Evolutionary conservation across 2,797 vertebrate genomes (phyloP).

Genomic region (Acestrorhynchus altus): DNA sequence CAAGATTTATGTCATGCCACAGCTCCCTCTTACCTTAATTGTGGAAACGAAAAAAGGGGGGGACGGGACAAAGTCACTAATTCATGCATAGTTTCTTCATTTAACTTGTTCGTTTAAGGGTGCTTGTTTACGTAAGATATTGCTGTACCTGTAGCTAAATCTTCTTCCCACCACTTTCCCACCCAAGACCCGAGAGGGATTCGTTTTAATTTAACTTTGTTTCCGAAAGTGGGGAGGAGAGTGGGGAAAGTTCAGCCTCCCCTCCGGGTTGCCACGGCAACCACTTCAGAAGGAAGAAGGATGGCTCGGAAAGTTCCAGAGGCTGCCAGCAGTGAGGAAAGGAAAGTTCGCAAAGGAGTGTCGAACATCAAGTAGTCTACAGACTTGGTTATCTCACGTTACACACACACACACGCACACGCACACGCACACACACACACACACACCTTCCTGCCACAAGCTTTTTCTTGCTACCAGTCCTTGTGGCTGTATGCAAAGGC

Average conservation of each 20-base stretch:
- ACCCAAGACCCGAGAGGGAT: constrained; percentile 32
- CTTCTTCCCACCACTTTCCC: constrained; percentile 14
- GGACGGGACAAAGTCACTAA: neutral
- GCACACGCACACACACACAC: too few species aligned
- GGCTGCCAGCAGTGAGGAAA: constrained; percentile 15
- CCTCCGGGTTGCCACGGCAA: constrained; percentile 41
- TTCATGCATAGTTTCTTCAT: constrained; percentile 20
- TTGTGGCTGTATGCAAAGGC: neutral
- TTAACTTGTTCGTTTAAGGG: constrained; percentile 32
- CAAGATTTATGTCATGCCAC: constrained; percentile 17
- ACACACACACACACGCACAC: neutral
- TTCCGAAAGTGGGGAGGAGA: constrained; percentile 31
- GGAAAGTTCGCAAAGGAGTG: constrained; percentile 18
- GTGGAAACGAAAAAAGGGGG: neutral
- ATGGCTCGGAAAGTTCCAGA: constrained; percentile 29
- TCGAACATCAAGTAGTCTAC: neutral
- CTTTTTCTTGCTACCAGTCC: neutral
- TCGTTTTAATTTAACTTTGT: constrained; percentile 47
- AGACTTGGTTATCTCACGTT: neutral
- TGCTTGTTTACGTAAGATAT: constrained; percentile 45
- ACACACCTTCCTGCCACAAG: neutral
- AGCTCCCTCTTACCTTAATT: constrained; percentile 26
- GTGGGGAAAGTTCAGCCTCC: constrained; percentile 37
- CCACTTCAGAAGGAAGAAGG: constrained; percentile 34
- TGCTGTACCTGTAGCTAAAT: constrained; percentile 37